phyloP scores from a whole-genome alignment of 2,888 invertebrate genomes.

The Mystacides longicornis region DNA sequence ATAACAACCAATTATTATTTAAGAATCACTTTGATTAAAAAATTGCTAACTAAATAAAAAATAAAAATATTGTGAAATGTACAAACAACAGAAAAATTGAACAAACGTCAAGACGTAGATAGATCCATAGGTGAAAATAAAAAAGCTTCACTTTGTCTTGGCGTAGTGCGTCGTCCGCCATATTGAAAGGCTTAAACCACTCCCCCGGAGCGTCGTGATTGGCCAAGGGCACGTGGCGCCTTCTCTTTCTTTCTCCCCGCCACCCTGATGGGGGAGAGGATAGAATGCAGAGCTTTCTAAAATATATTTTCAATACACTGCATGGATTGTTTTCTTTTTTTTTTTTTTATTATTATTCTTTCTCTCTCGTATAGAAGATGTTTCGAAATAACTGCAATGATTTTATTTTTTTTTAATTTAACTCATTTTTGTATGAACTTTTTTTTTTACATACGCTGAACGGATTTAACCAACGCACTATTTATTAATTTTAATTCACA shows the following conservation, averaged over 20 bases:
- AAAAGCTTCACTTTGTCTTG: constrained; percentile 12
- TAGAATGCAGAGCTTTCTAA: constrained; percentile 4
- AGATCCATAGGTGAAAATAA: constrained; percentile 22
- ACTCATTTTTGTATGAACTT: no score
- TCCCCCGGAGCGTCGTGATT: constrained; percentile 37
- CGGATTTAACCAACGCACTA: no score
- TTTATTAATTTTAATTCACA: no score
- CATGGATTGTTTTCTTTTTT: background rate
- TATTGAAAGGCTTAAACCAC: constrained; percentile 39
- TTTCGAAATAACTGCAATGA: background rate
- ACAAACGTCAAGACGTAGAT: constrained; percentile 24
- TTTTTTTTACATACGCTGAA: no score
- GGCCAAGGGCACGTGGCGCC: constrained; percentile 29
- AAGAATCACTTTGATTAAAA: background rate
- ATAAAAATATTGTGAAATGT: background rate
- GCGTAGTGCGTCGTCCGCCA: constrained; percentile 36
- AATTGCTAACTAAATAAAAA: background rate
- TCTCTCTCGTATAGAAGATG: background rate
- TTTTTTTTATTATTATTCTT: no score
- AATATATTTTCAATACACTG: constrained; percentile 1
- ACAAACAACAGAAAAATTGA: constrained; percentile 9
- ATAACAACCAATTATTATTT: background rate
- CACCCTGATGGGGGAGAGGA: constrained; percentile 17
- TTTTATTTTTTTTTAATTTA: background rate
- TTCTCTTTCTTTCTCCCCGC: constrained; percentile 1